Evolutionary conservation across 2,113 vertebrate genomes (phyloP).

Genomic region (Prochilodus magdalenae): DNA sequence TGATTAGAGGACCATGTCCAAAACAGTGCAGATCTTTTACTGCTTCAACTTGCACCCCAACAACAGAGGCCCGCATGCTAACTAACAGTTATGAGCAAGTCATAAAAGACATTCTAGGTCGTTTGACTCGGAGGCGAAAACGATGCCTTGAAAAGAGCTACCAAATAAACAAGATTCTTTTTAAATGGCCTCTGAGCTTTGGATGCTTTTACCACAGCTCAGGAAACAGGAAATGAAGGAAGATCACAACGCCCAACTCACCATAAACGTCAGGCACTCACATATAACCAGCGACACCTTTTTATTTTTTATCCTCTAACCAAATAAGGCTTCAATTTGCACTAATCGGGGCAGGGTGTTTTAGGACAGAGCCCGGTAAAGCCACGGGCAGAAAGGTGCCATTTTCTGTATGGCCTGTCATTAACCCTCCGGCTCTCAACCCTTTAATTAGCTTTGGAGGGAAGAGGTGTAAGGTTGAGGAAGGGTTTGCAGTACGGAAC

Average conservation of each 20-base stretch:
- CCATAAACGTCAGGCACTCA: constrained; percentile 53
- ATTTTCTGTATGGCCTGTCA: constrained; percentile 38
- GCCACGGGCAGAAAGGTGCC: too few relatives aligned
- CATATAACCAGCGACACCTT: constrained; percentile 48
- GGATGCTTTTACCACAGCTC: constrained; percentile 31
- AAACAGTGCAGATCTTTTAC: too few relatives aligned
- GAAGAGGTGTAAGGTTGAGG: constrained; percentile 42
- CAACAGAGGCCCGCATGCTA: too few relatives aligned
- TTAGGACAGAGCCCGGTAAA: constrained; percentile 50
- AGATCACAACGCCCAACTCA: constrained; percentile 58
- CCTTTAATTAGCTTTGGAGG: constrained; percentile 49
- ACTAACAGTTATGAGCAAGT: too few relatives aligned
- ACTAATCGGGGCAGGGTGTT: constrained; percentile 27
- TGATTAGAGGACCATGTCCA: too few relatives aligned
- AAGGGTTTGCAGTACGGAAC: constrained; percentile 16
- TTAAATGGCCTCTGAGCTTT: constrained; percentile 30
- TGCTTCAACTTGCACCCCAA: too few relatives aligned
- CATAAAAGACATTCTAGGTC: constrained; percentile 23
- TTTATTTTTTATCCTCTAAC: constrained; percentile 55
- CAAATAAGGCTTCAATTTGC: constrained; percentile 55
- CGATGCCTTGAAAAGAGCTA: background rate
- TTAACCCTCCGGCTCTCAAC: constrained; percentile 31
- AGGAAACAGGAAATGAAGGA: constrained; percentile 50
- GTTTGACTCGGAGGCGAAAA: constrained; percentile 21
- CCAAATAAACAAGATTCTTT: constrained; percentile 28